A percentile compares a stretch with the other conserved stretches of the same genome.
phyloP scores from a whole-genome alignment of 2,113 vertebrate genomes.

The Gobius niger region DNA sequence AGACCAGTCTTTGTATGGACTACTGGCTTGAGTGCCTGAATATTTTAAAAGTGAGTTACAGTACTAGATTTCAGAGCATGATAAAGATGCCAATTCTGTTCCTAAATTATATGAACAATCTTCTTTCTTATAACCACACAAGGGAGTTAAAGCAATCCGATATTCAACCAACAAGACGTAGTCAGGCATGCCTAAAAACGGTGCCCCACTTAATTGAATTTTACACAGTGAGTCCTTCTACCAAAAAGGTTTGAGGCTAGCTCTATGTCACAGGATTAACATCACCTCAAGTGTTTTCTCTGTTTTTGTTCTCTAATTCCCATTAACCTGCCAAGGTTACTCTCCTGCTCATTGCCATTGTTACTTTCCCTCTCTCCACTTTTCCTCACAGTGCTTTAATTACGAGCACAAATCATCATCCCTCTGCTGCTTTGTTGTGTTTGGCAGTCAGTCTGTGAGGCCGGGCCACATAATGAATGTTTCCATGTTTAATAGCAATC shows the following conservation, averaged over 20 bases:
- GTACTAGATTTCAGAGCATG: no score
- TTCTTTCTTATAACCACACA: slow-evolving; percentile 57
- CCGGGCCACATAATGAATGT: slow-evolving; percentile 52
- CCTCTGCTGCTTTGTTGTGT: slow-evolving; percentile 46
- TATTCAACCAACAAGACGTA: slow-evolving; percentile 47
- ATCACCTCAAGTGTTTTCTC: slow-evolving; percentile 46
- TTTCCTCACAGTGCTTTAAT: slow-evolving; percentile 45
- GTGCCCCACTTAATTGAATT: slow-evolving; percentile 56
- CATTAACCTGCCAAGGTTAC: slow-evolving; percentile 55
- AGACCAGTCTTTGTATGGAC: no score
- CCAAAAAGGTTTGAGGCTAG: slow-evolving; percentile 18
- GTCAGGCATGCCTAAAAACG: slow-evolving; percentile 42
- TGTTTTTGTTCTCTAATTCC: slow-evolving; percentile 37
- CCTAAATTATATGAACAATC: slow-evolving; percentile 52
- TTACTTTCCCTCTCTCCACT: slow-evolving; percentile 8
- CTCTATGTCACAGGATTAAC: slow-evolving; percentile 41
- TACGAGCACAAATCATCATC: slow-evolving; percentile 58
- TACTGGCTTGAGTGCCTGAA: no score
- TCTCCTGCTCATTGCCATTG: slow-evolving; percentile 16
- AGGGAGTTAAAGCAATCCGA: slow-evolving; percentile 44
- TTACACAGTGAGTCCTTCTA: slow-evolving; percentile 37
- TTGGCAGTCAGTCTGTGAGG: slow-evolving; percentile 47
- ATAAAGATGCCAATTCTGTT: slow-evolving; percentile 34
- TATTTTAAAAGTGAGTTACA: no score
- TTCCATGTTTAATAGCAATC: slow-evolving; percentile 46